Evolutionary conservation across 1,140 invertebrate species (phyloP), one percentile per base, ranked within the genome.

Genomic region (Nebria ingens): DNA sequence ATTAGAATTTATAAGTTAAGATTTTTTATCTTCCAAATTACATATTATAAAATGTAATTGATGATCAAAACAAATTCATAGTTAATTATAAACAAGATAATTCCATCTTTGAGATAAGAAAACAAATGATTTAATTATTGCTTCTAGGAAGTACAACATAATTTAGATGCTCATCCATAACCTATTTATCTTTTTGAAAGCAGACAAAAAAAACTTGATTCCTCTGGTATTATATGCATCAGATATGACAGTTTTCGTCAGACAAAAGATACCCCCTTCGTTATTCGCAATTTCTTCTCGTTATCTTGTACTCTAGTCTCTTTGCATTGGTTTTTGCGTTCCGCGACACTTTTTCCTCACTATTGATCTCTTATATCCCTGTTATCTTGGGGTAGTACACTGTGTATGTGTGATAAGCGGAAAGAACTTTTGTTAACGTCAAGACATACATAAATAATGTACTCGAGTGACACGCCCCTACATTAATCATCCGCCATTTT

Each of bases 371-470:
- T 45, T 45, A 45, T 45, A 45, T 45, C 17, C 40, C 40, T 45
- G 9, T 45, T 45, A 45, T 45, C 40, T n/a, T n/a, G n/a, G n/a
- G n/a, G n/a, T n/a, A n/a, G n/a, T n/a, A n/a, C n/a, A n/a, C n/a
- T 45, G 40, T 4, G 40, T 17, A 17, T 9, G 9, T 9, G 17
- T 45, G 40, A 45, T 45, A 45, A 45, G 40, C 40, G 40, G 17
- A 45, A 45, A 45, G 40, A 45, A 45, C 40, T 45, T 45, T 45
- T 45, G 40, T 45, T 12, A 45, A 45, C 40, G 40, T 45, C 40
- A 45, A 45, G 40, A 45, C 9, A 45, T 45, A 45, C 40, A 45
- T 45, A 45, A 45, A 45, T 45, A 45, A 45, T 45, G 40, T 45
- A 45, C 40, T 45, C 17, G 9, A 17, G 9, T 45, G 40, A 45